Evolutionary conservation across 2,888 invertebrate species (phyloP).

Genomic region (Hirudinaria manillensis): DNA sequence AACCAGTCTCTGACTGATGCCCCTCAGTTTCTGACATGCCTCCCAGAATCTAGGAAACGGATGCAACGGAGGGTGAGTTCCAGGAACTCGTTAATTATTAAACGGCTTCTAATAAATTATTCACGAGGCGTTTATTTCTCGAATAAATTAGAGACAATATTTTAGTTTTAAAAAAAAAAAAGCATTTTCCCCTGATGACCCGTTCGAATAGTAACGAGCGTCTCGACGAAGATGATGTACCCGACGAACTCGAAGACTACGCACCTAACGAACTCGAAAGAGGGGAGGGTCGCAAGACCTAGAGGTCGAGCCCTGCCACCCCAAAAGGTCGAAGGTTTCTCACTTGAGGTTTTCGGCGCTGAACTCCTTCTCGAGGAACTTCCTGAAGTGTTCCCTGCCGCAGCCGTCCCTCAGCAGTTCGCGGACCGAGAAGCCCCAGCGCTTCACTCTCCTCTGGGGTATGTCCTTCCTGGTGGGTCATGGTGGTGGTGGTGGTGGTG

Average conservation of each 20-base stretch:
- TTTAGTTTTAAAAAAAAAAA: too few species aligned
- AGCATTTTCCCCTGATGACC: too few species aligned
- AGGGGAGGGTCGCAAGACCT: not conserved
- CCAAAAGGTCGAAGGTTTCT: slow-evolving; percentile 45
- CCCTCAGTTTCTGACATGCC: slow-evolving; percentile 72
- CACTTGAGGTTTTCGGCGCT: slow-evolving; percentile 96
- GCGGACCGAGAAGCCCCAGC: slow-evolving; percentile 93
- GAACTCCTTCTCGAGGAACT: slow-evolving; percentile 94
- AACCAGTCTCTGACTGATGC: slow-evolving; percentile 72
- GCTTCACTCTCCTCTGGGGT: slow-evolving; percentile 78
- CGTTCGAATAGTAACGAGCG: too few species aligned
- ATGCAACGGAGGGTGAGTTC: not conserved
- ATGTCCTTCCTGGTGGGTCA: slow-evolving; percentile 56
- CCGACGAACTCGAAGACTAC: too few species aligned
- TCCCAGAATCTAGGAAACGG: slow-evolving; percentile 75
- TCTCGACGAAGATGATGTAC: too few species aligned
- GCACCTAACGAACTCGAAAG: not conserved
- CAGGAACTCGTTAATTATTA: not conserved
- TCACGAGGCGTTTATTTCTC: too few species aligned
- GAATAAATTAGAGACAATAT: too few species aligned
- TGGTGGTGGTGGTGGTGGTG: not conserved
- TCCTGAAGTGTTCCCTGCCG: slow-evolving; percentile 87
- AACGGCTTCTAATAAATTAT: not conserved
- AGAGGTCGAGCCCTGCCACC: too few species aligned
- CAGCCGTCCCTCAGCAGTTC: slow-evolving; percentile 89